Percentiles rank a stretch among this genome's conserved stretches.
These are phyloP conservation scores for Pyrgilauda ruficollis DNA, from an alignment of 2,113 vertebrate species.

Conservation along the genomic window DNA sequence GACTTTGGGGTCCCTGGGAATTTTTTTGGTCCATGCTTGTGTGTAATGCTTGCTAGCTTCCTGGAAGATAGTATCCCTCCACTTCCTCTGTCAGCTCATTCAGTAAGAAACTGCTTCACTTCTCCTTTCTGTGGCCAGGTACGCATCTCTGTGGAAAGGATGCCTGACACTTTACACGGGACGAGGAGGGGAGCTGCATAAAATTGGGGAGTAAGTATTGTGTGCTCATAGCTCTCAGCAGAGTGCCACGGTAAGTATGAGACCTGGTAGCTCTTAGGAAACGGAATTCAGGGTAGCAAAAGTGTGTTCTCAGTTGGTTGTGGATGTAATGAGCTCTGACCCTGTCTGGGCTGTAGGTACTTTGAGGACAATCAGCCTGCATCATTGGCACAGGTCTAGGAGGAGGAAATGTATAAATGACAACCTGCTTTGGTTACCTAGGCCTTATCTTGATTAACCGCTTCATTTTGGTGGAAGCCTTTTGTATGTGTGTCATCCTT, in stretches of 20 bases:
- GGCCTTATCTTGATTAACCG: not conserved
- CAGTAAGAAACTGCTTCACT: not conserved
- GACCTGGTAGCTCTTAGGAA: not conserved
- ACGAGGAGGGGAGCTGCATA: slow-evolving; percentile 94
- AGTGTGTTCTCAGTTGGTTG: not conserved
- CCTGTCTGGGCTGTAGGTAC: slow-evolving; percentile 32
- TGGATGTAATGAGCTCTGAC: not conserved
- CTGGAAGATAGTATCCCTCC: not conserved
- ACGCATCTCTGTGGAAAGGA: slow-evolving; percentile 98
- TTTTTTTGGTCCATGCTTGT: not conserved
- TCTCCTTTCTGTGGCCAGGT: slow-evolving; percentile 71
- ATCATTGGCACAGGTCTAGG: not conserved
- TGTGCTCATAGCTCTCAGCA: not conserved
- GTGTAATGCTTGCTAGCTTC: not conserved
- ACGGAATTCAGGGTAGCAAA: not conserved
- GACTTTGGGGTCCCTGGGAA: not conserved
- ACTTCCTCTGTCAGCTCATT: not conserved
- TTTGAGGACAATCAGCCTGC: slow-evolving; percentile 33
- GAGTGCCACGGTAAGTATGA: not conserved
- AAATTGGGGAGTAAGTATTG: slow-evolving; percentile 97
- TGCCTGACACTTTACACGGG: slow-evolving; percentile 96
- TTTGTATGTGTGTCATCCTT: not conserved
- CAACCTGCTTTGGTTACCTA: not conserved
- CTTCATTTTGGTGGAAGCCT: not conserved
- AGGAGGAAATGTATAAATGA: not conserved